A percentile compares a stretch with the other conserved stretches of the same genome.
Evolutionary conservation across 1,140 invertebrate genomes (phyloP).

Genomic region (Penaeus vannamei): DNA sequence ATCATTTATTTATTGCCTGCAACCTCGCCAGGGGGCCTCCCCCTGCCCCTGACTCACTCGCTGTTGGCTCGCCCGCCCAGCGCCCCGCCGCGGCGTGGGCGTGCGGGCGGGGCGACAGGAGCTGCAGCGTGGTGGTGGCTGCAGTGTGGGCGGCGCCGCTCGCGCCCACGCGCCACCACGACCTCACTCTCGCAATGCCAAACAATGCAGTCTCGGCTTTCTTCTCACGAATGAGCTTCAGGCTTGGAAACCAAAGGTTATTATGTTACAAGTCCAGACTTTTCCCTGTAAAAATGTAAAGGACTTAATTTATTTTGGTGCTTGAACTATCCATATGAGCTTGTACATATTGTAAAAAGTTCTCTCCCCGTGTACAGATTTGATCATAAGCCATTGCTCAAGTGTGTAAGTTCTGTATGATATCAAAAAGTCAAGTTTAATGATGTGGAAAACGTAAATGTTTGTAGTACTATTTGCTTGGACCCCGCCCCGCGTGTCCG

Average conservation of each 20-base stretch:
- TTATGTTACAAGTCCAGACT: constrained; percentile 34
- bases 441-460: constrained; percentile 35
- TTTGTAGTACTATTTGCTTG: constrained; percentile 43
- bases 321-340: constrained; percentile 18
- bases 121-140: too few relatives aligned
- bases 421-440: constrained; percentile 32
- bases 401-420: constrained; percentile 44
- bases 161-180: too few relatives aligned
- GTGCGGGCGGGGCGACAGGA: too few relatives aligned
- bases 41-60: neutral
- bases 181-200: too few relatives aligned
- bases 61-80: neutral
- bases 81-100: neutral
- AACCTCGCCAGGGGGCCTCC: constrained; percentile 8
- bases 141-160: too few relatives aligned
- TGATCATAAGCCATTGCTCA: constrained; percentile 45
- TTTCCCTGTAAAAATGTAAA: constrained; percentile 34
- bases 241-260: constrained; percentile 44
- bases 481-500: neutral
- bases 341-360: constrained; percentile 31
- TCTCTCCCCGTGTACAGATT: constrained; percentile 34
- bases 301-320: constrained; percentile 47
- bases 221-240: constrained; percentile 19
- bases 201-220: too few relatives aligned
- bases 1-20: constrained; percentile 22